Evolutionary conservation across 1,140 invertebrate genomes (phyloP).

Genomic region (Drosophila nigromelanica): DNA sequence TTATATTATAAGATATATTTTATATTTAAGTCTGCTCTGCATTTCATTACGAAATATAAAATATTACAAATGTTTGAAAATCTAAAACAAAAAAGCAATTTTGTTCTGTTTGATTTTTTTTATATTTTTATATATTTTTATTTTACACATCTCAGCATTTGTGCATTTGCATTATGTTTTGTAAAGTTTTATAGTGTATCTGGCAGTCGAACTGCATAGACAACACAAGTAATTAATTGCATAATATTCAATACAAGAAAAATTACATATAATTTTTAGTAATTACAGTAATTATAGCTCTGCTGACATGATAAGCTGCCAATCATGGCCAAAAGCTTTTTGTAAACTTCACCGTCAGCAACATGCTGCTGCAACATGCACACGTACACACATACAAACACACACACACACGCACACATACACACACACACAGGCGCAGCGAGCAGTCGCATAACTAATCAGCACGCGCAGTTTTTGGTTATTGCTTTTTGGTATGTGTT

Average conservation of each 20-base stretch:
- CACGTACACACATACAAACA: not conserved
- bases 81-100: too few species aligned
- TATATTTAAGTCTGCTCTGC: too few species aligned
- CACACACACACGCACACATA: not conserved
- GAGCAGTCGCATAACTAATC: constrained; percentile 59
- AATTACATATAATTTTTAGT: not conserved
- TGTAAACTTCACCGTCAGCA: constrained; percentile 6
- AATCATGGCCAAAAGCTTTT: constrained; percentile 1
- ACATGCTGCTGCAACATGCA: constrained; percentile 31
- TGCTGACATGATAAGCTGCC: not conserved
- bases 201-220: not conserved
- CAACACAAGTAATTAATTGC: not conserved
- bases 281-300: constrained; percentile 9
- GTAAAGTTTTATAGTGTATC: not conserved
- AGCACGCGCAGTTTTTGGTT: constrained; percentile 43
- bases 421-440: not conserved
- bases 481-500: constrained; percentile 29
- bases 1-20: too few species aligned
- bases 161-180: not conserved
- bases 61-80: too few species aligned
- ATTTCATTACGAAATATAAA: too few species aligned
- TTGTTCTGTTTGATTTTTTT: not conserved
- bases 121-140: not conserved
- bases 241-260: not conserved
- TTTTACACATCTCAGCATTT: too few species aligned